Evolutionary conservation across 37 sponge, comb jelly and placozoan genomes (phyloP).

Genomic region (Theonella swinhoei): DNA sequence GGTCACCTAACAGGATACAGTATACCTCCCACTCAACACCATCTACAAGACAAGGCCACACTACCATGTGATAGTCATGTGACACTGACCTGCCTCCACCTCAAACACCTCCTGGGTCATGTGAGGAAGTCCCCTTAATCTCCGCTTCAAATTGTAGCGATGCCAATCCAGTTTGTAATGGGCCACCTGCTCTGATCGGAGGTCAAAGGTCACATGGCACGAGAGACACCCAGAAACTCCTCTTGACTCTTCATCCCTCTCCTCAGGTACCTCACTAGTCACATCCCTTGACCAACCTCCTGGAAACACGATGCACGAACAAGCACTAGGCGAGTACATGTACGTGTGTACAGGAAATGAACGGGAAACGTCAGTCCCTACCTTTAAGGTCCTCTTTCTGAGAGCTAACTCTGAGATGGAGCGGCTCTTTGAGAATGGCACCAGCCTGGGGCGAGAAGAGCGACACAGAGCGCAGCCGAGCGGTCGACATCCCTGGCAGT

Average conservation of each 20-base stretch:
- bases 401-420: neutral
- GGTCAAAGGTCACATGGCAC: conserved; percentile 56
- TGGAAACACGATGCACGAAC: too few species aligned
- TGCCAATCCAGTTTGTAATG: conserved; percentile 97
- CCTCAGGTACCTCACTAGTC: neutral
- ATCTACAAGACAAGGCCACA: too few species aligned
- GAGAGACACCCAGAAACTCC: conserved; percentile 30
- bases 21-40: neutral
- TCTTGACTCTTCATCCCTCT: neutral
- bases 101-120: conserved; percentile 83
- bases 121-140: conserved; percentile 49
- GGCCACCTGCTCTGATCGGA: conserved; percentile 73
- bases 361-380: neutral
- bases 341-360: neutral
- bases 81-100: conserved; percentile 50
- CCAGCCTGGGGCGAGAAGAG: neutral
- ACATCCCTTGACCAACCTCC: too few species aligned
- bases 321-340: too few species aligned
- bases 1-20: conserved; percentile 47
- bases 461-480: neutral
- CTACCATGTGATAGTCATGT: neutral
- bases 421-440: neutral
- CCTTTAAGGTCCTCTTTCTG: neutral
- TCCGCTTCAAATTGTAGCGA: conserved; percentile 83
- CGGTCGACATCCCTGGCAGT: too few species aligned